Evolutionary conservation across 92 coral and sea anemone genomes (phyloP).

Genomic region (Zoanthus sociatus): DNA sequence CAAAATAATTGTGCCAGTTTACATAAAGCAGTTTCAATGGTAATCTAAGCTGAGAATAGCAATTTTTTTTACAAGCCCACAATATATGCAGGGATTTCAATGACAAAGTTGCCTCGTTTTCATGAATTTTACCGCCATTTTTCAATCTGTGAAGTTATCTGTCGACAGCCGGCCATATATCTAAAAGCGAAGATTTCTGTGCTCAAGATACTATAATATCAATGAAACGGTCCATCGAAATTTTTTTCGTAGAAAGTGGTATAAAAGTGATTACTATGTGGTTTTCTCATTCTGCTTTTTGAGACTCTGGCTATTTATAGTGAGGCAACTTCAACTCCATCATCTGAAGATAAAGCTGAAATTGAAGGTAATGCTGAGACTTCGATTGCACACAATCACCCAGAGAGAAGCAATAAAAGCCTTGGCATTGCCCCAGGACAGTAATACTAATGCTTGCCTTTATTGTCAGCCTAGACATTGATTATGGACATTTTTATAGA

Average conservation of each 20-base stretch:
- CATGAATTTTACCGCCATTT: slow-evolving; percentile 26
- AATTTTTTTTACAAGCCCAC: background rate
- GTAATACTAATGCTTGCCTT: too few species aligned
- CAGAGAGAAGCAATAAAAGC: too few species aligned
- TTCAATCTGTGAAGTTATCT: slow-evolving; percentile 23
- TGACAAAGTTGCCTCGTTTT: slow-evolving; percentile 16
- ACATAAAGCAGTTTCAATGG: background rate
- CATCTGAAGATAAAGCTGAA: slow-evolving; percentile 9
- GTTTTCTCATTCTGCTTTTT: slow-evolving; percentile 15
- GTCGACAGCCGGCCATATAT: slow-evolving; percentile 36
- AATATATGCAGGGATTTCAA: slow-evolving; percentile 19
- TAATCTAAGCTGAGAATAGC: too few species aligned
- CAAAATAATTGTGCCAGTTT: too few species aligned
- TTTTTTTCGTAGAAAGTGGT: slow-evolving; percentile 35
- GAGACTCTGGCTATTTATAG: slow-evolving; percentile 10
- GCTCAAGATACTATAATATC: background rate
- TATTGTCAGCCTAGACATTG: too few species aligned
- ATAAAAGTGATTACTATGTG: background rate
- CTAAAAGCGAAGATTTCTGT: slow-evolving; percentile 14
- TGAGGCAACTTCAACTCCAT: background rate
- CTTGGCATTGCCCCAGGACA: too few species aligned
- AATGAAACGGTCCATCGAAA: slow-evolving; percentile 17
- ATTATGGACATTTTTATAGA: too few species aligned
- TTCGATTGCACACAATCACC: background rate
- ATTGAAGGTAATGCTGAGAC: slow-evolving; percentile 28